phyloP scores from a whole-genome alignment of 2,113 vertebrate genomes.

The Gopherus evgoodei region DNA sequence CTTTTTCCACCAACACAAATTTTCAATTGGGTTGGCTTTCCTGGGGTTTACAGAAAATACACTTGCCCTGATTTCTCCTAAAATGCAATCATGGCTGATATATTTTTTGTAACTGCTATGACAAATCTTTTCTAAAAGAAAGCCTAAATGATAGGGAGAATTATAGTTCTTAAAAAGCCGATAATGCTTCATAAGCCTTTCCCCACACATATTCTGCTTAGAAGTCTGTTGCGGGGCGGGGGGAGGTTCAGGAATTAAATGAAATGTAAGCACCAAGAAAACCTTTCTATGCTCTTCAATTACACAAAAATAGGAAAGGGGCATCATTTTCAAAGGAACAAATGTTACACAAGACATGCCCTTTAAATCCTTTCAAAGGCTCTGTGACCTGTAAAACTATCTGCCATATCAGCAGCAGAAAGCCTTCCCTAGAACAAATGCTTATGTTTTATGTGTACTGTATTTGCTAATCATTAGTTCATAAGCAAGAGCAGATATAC shows the following conservation, averaged over 20 bases:
- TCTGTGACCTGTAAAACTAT: constrained; percentile 83
- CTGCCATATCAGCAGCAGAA: constrained; percentile 85
- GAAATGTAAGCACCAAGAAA: constrained; percentile 72
- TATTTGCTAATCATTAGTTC: constrained; percentile 89
- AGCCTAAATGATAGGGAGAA: constrained; percentile 27
- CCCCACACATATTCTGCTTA: constrained; percentile 51
- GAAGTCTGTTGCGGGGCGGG: constrained; percentile 58
- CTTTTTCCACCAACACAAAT: not conserved
- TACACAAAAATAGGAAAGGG: constrained; percentile 77
- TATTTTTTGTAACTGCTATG: constrained; percentile 45
- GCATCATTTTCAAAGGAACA: constrained; percentile 81
- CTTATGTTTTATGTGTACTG: constrained; percentile 86
- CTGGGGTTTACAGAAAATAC: not conserved
- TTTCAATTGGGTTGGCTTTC: constrained; percentile 1
- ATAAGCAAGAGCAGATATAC: constrained; percentile 88
- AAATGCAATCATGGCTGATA: not conserved
- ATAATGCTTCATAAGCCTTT: constrained; percentile 7
- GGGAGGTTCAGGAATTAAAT: constrained; percentile 64
- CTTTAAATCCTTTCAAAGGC: constrained; percentile 86
- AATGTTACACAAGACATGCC: constrained; percentile 80
- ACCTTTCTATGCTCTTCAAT: constrained; percentile 79
- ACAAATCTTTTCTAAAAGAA: constrained; percentile 37
- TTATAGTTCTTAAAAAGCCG: constrained; percentile 51
- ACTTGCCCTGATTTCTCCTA: not conserved
- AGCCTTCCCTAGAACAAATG: constrained; percentile 80